Conservation (phyloP, 2,888 invertebrate genomes). For the Plemyria rubiginata region DNA sequence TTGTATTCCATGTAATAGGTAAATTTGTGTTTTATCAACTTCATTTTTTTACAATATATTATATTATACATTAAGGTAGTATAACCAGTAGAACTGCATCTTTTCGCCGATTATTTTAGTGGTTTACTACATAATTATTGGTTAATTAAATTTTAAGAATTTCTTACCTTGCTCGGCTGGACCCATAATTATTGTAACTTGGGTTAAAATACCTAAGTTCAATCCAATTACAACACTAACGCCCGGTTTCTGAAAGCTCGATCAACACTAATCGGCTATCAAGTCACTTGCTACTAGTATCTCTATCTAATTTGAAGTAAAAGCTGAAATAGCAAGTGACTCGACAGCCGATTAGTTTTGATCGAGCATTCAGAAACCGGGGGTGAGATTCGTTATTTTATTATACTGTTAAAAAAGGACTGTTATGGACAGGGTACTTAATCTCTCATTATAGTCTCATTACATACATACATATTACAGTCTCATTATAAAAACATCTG, state of each 20-base stretch:
- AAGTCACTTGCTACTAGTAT: too few species aligned
- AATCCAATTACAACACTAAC: too few species aligned
- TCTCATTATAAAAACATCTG: neutral
- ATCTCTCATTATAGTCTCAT: too few species aligned
- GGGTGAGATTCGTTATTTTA: constrained; percentile 4
- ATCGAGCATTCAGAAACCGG: too few species aligned
- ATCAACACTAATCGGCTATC: too few species aligned
- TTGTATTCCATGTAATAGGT: neutral
- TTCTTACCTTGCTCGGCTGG: neutral
- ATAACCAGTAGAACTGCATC: neutral
- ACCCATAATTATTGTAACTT: neutral
- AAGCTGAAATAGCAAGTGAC: too few species aligned
- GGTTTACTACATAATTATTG: neutral
- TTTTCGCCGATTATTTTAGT: neutral
- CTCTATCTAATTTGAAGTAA: too few species aligned
- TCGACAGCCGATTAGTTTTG: too few species aligned
- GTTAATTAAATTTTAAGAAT: neutral
- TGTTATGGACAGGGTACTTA: constrained; percentile 38
- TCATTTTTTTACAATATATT: too few species aligned
- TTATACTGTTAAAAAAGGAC: constrained; percentile 29
- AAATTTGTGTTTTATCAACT: neutral
- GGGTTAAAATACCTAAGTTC: neutral
- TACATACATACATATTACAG: too few species aligned
- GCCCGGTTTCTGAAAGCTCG: too few species aligned
- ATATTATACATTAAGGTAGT: too few species aligned